Conservation (phyloP, 2,113 vertebrate genomes). For the Oenanthe oenanthe region DNA sequence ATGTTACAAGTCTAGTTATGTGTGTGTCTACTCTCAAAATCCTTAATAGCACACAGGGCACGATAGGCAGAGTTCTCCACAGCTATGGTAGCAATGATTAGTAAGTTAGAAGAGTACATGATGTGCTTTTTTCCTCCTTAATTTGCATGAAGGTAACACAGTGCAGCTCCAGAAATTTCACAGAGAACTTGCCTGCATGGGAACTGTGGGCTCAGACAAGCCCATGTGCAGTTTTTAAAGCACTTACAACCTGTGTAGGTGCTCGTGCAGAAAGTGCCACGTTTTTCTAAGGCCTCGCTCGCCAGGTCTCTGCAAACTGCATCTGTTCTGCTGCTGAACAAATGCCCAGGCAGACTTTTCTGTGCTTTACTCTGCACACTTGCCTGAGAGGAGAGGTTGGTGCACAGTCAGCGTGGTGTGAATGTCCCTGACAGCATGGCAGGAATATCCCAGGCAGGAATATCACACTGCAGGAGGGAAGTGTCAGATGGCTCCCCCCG, state of each 20-base stretch:
- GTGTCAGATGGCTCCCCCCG: background rate
- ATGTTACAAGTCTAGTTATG: background rate
- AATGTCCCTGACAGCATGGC: background rate
- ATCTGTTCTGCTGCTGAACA: background rate
- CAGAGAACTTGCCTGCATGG: background rate
- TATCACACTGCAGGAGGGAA: background rate
- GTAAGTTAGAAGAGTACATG: conserved; percentile 15
- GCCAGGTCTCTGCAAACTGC: background rate
- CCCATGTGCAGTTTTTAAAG: background rate
- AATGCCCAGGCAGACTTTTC: background rate
- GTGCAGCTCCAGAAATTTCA: background rate
- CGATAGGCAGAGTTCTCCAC: background rate
- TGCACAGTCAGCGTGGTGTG: background rate
- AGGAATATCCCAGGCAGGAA: background rate
- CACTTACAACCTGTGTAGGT: background rate
- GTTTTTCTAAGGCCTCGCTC: background rate
- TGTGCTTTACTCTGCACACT: background rate
- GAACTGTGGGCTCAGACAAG: background rate
- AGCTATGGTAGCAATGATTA: background rate
- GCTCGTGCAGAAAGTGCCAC: background rate
- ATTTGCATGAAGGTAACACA: background rate
- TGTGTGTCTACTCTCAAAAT: background rate
- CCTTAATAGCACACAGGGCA: conserved; percentile 1
- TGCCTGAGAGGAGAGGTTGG: background rate
- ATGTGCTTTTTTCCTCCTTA: conserved; percentile 46